Conservation (phyloP, 1,140 invertebrate genomes). For the Anastrepha obliqua region DNA sequence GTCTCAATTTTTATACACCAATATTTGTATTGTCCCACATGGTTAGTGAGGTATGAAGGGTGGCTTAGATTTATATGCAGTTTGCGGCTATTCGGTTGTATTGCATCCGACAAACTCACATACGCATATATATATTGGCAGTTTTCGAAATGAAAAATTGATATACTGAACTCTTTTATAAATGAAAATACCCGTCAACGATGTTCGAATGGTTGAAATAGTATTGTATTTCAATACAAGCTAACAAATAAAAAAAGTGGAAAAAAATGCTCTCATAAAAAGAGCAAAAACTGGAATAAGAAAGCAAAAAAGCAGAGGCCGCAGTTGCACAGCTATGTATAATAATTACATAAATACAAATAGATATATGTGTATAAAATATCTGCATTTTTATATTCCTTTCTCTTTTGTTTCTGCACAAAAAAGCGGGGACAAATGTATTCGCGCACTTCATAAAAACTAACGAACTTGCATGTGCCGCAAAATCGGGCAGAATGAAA, state of each 20-base stretch:
- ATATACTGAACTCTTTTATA: constrained; percentile 5
- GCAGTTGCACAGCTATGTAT: background rate
- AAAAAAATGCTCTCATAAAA: background rate
- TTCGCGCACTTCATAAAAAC: constrained; percentile 27
- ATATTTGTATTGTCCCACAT: background rate
- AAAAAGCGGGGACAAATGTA: background rate
- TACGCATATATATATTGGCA: background rate
- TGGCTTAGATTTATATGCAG: background rate
- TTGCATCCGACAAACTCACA: background rate
- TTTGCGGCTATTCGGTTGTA: background rate
- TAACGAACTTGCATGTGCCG: constrained; percentile 22
- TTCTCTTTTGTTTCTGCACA: background rate
- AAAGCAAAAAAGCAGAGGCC: background rate
- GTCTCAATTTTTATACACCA: background rate
- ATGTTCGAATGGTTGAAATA: background rate
- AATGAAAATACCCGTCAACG: constrained; percentile 6
- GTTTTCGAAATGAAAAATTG: constrained; percentile 37
- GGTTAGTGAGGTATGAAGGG: background rate
- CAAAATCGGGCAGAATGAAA: constrained; percentile 37
- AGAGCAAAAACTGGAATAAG: background rate
- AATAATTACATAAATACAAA: background rate
- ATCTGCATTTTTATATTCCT: constrained; percentile 38
- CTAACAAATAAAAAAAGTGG: background rate
- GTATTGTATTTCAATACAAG: constrained; percentile 26
- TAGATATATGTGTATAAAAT: background rate